Base-by-base conservation (phyloP, 2,113 vertebrate genomes). In the Syngnathus typhle region DNA sequence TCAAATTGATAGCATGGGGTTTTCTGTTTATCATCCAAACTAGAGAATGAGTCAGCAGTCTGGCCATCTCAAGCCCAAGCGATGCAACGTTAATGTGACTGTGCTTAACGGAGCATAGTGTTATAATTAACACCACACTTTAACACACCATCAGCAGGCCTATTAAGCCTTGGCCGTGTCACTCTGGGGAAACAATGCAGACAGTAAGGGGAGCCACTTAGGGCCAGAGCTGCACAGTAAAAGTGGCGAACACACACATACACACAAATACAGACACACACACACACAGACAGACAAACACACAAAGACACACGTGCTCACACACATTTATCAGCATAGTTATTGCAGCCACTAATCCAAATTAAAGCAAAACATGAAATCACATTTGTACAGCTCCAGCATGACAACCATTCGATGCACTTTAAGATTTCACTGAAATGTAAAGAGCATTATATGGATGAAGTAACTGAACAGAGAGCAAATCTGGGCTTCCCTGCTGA, bases 101-200 rank as follows among this genome's bases (percentile, higher is more conserved):
- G 73, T 75, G 86, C 69, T 68, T 82, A 83, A 83, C 60, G n/a
- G 70, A 74, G 79, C 85, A 58, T 78, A 72, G 70, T 54, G 74
- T 80, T 82, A 81, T 85, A 88, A 85, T 88, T 87, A 89, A 86
- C 81, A 83, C 82, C 52, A 6, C 60, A 75, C 82, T 77, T 82
- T 82, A 80, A 74, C 77, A 81, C 82, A 74, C 74, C 68, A 85
- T 84, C 82, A 83, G 62, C 71, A 73, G 79, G 71, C 78, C 71
- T 74, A 84, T 87, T 88, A 82, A 68, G 69, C 82, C 76, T 85
- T 32, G 64, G 76, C 78, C 65, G 51, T 78, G 82, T 82, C 86
- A 85, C 84, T 79, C 77, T 69, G 70, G 81, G 85, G 81, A 83
- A 77, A 79, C 67, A 62, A 60, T 55, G 72, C 67, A n/a, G 4